Base-by-base conservation (phyloP, 2,113 vertebrate species). In the Bufo gargarizans region DNA sequence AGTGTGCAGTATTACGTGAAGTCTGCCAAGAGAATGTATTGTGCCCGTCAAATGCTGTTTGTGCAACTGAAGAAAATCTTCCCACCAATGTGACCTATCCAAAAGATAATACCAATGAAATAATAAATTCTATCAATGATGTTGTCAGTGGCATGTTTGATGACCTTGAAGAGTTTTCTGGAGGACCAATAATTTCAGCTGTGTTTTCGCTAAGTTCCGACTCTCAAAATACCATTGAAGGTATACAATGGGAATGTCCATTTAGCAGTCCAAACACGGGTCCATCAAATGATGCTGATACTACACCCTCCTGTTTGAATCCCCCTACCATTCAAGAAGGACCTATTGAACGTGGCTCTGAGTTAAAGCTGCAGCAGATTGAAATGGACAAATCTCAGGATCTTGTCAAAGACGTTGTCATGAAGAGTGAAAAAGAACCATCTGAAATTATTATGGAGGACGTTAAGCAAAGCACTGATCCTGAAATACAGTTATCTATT, bases 191-290 rank as follows among this genome's bases (percentile, higher is more conserved):
- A 76, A 99, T 99, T 93, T 99, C 97, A 0, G 97, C 97, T 8
- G 97, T 99, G 2, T 99, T 98, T 93, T 99, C 98, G 17, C 93
- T 99, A 78, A 96, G 97, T 88, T 93, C 96, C 55, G 95, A 95
- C n/a, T 89, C 95, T 4, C 93, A 94, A 88, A 93, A 94, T 0
- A 89, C 93, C 49, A 95, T 95, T 49, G 95, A 94, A 71, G 86
- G 92, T 45, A 89, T 97, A 78, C 93, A 93, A 77, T 96, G 96
- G 92, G 95, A 93, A 84, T 20, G 93, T 55, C 84, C 88, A 71
- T 89, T 86, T 0, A 85, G 67, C 63, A 94, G 53, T 87, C 94
- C 93, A 69, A 93, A 93, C 59, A 93, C 93, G 1, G 90, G 92
- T 61, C 90, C 92, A 43, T 47, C 45, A 13, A 45, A 88, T 43